A percentile compares a stretch with the other conserved stretches of the same genome.
phyloP scores from a whole-genome alignment of 1,140 invertebrate genomes.

The Sinonovacula constricta region DNA sequence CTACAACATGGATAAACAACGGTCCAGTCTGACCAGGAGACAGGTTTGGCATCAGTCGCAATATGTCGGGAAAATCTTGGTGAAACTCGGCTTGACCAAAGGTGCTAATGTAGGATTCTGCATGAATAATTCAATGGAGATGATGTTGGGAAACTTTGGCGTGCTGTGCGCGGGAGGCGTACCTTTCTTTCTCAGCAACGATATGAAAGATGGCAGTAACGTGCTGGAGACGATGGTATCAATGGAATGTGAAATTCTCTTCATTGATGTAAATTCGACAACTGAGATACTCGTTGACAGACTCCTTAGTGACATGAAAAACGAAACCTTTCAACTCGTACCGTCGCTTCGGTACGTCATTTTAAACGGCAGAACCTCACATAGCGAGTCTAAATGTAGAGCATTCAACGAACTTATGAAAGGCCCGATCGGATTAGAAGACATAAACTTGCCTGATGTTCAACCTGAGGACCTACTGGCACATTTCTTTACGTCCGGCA shows the following conservation, averaged over 20 bases:
- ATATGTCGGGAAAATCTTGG: constrained; percentile 7
- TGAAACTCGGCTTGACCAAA: constrained; percentile 29
- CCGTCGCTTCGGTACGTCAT: constrained; percentile 5
- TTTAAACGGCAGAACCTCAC: constrained; percentile 31
- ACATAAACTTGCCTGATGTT: constrained; percentile 11
- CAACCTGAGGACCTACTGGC: constrained; percentile 33
- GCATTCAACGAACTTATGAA: neutral
- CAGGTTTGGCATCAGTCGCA: constrained; percentile 16
- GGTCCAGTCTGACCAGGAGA: constrained; percentile 13
- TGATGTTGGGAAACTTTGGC: constrained; percentile 7
- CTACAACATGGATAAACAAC: constrained; percentile 8
- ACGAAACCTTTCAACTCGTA: neutral
- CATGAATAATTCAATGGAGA: constrained; percentile 46
- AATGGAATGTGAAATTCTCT: constrained; percentile 13
- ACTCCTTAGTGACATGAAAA: too few species aligned
- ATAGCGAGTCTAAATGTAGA: too few species aligned
- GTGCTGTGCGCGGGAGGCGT: constrained; percentile 28
- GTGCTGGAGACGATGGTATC: constrained; percentile 19
- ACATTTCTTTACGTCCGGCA: constrained; percentile 33
- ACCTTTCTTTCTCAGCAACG: constrained; percentile 14
- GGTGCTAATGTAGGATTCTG: constrained; percentile 23
- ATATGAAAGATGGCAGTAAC: constrained; percentile 48
- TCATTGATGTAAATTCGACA: too few species aligned
- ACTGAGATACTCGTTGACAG: too few species aligned
- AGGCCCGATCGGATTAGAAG: neutral